Evolutionary conservation across 2,113 vertebrate genomes (phyloP), one percentile per base, ranked within the genome.

Genomic region (Phoenicopterus ruber): DNA sequence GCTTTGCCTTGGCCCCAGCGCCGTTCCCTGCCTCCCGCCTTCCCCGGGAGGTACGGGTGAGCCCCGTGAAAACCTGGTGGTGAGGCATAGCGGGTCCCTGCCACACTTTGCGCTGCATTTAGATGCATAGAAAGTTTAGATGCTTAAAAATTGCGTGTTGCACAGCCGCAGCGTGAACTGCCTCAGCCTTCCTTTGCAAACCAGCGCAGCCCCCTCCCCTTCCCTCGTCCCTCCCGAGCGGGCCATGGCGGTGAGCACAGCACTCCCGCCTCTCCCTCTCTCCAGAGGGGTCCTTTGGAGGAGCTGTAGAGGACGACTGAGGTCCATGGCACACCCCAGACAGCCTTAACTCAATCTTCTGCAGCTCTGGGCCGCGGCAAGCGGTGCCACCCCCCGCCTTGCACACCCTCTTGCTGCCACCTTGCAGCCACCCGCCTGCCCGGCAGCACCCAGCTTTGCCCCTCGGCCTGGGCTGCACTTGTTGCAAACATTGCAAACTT

Each of bases 31-130:
- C 44, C 25, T 50, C 29, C 74, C 17, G 69, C 52, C 25, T 63
- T 28, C 3, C 4, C 22, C 3, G 7, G 2, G 42, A 50, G 86
- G 15, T 20, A 24, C 1, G 11, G 9, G 0, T 7, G 36, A 61
- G 49, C 44, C 44, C 62, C 22, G 2, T 38, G 47, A 17, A 13
- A 20, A 31, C 18, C 28, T 8, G n/a, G 32, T 47, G 67, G 17
- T 31, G 67, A 26, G 58, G 59, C 32, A 5, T 0, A 32, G 62
- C 2, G 8, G 31, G 59, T 34, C 22, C 49, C 63, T 24, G 78
- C 46, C 79, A 38, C 20, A 2, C 70, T 67, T 40, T 0, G 1
- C 1, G 11, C 66, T 38, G 13, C 21, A 2, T 26, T 73, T 19
- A 31, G 29, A 26, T 22, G 42, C 17, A 5, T 14, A 17, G 11